These are phyloP conservation scores for Crossocerus cetratus DNA, from an alignment of 2,888 invertebrate species.

Conservation along the genomic window DNA sequence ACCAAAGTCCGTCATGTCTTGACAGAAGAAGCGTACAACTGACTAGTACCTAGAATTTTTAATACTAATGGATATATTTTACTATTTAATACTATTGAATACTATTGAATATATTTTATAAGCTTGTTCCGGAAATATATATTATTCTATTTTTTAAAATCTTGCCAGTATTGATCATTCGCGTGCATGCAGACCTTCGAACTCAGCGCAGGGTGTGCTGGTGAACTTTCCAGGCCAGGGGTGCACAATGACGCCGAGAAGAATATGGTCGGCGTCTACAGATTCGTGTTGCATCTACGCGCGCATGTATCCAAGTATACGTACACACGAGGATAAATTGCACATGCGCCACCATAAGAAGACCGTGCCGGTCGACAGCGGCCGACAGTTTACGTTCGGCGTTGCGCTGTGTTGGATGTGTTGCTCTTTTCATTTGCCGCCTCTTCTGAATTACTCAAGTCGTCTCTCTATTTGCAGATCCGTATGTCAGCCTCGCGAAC, in stretches of 20 bases:
- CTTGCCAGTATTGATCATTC: no score
- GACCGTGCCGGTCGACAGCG: neutral
- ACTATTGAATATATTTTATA: no score
- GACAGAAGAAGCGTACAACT: neutral
- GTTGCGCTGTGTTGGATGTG: neutral
- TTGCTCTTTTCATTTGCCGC: neutral
- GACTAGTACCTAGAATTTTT: neutral
- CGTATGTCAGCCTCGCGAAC: neutral
- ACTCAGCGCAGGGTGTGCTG: no score
- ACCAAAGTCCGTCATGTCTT: neutral
- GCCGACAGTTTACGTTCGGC: conserved; percentile 1
- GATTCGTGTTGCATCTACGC: neutral
- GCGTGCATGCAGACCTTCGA: no score
- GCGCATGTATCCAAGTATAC: neutral
- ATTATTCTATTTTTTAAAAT: no score
- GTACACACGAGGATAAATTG: neutral
- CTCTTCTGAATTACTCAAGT: neutral
- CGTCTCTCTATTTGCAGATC: neutral
- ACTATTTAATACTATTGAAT: no score
- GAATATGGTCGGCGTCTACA: neutral
- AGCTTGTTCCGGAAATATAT: no score
- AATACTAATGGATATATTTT: neutral
- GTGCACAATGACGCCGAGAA: neutral
- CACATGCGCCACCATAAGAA: conserved; percentile 3
- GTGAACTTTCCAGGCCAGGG: neutral